Evolutionary conservation across 2,797 vertebrate genomes (phyloP).

Genomic region (Sarcoramphus papa): DNA sequence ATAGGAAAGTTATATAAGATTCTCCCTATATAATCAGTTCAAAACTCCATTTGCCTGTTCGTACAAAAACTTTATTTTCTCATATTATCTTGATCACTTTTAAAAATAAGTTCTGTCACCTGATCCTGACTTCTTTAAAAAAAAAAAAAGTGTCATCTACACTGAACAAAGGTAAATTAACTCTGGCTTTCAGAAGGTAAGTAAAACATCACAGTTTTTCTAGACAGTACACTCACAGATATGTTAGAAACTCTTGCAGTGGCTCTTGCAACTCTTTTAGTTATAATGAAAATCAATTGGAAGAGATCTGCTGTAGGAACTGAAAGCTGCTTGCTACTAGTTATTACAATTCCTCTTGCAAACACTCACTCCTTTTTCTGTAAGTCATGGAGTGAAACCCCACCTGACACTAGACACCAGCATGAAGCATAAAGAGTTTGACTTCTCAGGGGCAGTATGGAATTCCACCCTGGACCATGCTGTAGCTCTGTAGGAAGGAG

Average conservation of each 20-base stretch:
- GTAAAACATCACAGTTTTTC: neutral
- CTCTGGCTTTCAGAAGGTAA: neutral
- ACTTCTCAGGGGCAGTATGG: neutral
- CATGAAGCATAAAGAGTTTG: neutral
- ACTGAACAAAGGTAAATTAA: neutral
- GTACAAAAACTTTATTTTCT: neutral
- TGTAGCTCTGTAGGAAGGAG: neutral
- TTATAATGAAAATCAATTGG: neutral
- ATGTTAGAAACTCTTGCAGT: neutral
- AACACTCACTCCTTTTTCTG: neutral
- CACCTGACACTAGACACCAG: neutral
- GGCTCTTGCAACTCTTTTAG: neutral
- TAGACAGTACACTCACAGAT: neutral
- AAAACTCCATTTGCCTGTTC: neutral
- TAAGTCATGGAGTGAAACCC: neutral
- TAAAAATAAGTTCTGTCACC: neutral
- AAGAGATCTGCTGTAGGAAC: neutral
- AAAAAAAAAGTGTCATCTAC: neutral
- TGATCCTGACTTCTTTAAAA: neutral
- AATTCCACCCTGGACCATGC: neutral
- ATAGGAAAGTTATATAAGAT: neutral
- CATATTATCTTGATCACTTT: neutral
- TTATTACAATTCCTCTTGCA: neutral
- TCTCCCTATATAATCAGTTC: neutral
- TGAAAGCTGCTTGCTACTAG: neutral